Percentiles rank a stretch among this genome's conserved stretches.
Conservation (phyloP, 37 sponge, comb jelly and placozoan genomes). For the Chondrilla cf. caribensis region DNA sequence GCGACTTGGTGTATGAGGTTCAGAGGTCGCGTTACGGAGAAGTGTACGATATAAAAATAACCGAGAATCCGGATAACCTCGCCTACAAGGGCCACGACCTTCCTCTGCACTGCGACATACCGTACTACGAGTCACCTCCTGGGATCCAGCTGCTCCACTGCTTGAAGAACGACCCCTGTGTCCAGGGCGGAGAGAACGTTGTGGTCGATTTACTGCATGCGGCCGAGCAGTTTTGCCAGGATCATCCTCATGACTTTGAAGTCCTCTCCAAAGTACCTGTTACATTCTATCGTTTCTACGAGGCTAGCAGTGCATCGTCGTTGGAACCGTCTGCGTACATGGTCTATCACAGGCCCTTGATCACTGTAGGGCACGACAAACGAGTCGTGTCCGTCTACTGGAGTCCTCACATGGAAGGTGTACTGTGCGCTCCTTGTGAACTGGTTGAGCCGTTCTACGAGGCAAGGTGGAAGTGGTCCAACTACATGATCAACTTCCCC, state of each 20-base stretch:
- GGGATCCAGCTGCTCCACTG: conserved; percentile 72
- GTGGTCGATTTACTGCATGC: background rate
- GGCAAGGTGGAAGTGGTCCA: background rate
- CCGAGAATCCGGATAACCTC: conserved; percentile 37
- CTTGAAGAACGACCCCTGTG: conserved; percentile 24
- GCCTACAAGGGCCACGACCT: conserved; percentile 41
- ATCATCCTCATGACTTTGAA: conserved; percentile 4
- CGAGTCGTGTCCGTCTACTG: background rate
- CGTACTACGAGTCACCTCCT: conserved; percentile 75
- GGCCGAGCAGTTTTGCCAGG: conserved; percentile 7
- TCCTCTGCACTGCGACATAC: conserved; percentile 46
- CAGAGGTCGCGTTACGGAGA: conserved; percentile 46
- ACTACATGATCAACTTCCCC: background rate
- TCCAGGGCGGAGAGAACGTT: conserved; percentile 12
- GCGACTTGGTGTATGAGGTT: conserved; percentile 7
- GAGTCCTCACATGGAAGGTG: background rate
- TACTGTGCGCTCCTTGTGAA: background rate
- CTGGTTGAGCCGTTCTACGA: conserved; percentile 4
- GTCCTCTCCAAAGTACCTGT: conserved; percentile 5
- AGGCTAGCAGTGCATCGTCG: background rate
- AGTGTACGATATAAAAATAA: conserved; percentile 16
- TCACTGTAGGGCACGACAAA: background rate
- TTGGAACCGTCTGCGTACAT: background rate
- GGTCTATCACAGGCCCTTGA: background rate
- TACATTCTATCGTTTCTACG: background rate